Conservation (phyloP, 1,140 invertebrate genomes). For the Glomeris maerens region DNA sequence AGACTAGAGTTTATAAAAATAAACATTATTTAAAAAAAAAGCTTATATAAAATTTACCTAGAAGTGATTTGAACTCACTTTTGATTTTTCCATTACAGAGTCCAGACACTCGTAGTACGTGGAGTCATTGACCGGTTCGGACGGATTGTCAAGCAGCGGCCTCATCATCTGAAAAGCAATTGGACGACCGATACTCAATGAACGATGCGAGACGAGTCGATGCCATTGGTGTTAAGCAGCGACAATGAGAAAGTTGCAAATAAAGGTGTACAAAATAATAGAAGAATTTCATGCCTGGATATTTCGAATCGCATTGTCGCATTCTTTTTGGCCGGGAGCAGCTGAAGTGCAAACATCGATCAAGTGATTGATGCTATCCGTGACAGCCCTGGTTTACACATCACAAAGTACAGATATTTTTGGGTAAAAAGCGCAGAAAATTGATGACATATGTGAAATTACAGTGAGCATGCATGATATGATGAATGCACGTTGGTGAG, state of each 20-base stretch:
- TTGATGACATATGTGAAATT: no score
- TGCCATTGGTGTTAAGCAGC: not conserved
- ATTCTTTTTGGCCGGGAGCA: constrained; percentile 84
- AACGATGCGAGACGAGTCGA: no score
- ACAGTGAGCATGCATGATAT: no score
- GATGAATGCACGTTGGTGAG: no score
- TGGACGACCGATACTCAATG: not conserved
- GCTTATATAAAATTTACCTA: not conserved
- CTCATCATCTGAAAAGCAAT: constrained; percentile 39
- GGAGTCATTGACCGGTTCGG: constrained; percentile 70
- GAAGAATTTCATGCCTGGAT: no score
- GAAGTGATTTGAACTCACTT: constrained; percentile 29
- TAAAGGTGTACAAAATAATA: no score
- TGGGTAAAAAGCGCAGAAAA: no score
- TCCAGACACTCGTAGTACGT: constrained; percentile 92
- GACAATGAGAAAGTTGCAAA: no score
- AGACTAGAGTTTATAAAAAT: constrained; percentile 8
- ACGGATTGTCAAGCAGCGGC: constrained; percentile 67
- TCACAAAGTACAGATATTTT: no score
- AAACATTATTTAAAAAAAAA: not conserved
- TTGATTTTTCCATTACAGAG: constrained; percentile 83
- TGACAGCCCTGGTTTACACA: constrained; percentile 45
- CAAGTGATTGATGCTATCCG: constrained; percentile 81
- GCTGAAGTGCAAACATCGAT: constrained; percentile 68
- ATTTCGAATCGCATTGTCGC: constrained; percentile 86